Conservation (phyloP, 2,888 invertebrate genomes). For the Brassicogethes aeneus region DNA sequence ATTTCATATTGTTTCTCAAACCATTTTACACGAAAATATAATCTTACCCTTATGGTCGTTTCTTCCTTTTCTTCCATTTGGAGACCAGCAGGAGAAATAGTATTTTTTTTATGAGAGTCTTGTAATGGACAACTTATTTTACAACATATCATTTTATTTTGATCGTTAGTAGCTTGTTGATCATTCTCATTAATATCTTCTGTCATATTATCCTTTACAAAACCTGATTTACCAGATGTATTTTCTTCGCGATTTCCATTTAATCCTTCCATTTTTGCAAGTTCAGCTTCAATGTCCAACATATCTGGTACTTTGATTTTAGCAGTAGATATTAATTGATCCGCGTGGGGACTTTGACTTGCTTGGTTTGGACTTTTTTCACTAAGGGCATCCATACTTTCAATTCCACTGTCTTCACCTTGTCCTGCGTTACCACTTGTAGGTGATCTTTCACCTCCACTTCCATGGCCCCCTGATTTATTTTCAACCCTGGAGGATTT, state of each 20-base stretch:
- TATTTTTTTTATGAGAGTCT: too few species aligned
- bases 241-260: constrained; percentile 30
- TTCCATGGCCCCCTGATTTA: constrained; percentile 5
- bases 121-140: too few species aligned
- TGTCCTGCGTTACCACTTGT: constrained; percentile 38
- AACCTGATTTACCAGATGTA: constrained; percentile 9
- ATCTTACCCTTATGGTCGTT: too few species aligned
- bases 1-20: too few species aligned
- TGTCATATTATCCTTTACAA: constrained; percentile 10
- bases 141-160: too few species aligned
- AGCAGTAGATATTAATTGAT: constrained; percentile 29
- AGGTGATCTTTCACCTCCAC: constrained; percentile 32
- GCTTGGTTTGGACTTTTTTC: constrained; percentile 79
- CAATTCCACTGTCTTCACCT: constrained; percentile 86
- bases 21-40: too few species aligned
- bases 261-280: constrained; percentile 58
- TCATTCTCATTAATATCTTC: constrained; percentile 35
- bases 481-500: constrained; percentile 25
- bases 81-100: too few species aligned
- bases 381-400: constrained; percentile 88
- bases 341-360: constrained; percentile 58
- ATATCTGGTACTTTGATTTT: constrained; percentile 46
- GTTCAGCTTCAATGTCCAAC: constrained; percentile 59
- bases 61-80: too few species aligned
- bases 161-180: constrained; percentile 22